Evolutionary conservation across 2,888 invertebrate genomes (phyloP), one percentile per base, ranked within the genome.

Genomic region (Drosophila heteroneura): DNA sequence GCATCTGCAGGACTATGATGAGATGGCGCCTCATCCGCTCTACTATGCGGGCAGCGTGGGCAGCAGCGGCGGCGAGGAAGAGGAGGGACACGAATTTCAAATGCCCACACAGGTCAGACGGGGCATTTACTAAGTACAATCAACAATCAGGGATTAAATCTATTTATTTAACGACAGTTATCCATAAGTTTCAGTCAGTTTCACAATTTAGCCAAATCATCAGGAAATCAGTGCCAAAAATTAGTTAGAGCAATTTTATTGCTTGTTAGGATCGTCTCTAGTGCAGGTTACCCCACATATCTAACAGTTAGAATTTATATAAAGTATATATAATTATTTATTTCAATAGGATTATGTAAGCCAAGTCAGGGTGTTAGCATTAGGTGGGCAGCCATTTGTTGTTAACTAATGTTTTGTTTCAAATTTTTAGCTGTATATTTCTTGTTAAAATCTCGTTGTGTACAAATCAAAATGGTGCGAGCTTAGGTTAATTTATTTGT

Each of bases 41-140:
- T 93, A 92, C 70, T 92, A 92, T 72, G 85, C 92, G 32, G 87
- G 92, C 69, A 92, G 92, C 72, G 81, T 85, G n/a, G 88, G 82
- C 35, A 91, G 92, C 74, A 92, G 92, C 63, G 91, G 85, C 4
- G 89, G 76, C 6, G 92, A 92, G 37, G 91, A 92, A 39, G 92
- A 92, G 19, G 92, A 91, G 7, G 67, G 59, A 7, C 79, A 77
- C 16, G 81, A 79, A 22, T 83, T 77, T 67, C 64, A 58, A 53
- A 69, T 84, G 60, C 74, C 84, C 12, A 28, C 75, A 1, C 65
- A 74, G 37, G 59, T 68, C 22, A 56, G 80, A 32, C 77, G 70
- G 74, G 52, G 74, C 65, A 80, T 79, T 5, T 79, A 79, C 52
- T 79, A 74, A 41, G 6, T 19, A 32, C 26, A 47, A 14, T 57